These are phyloP conservation scores for Setophaga coronata DNA, from an alignment of 2,113 vertebrate genomes.

Conservation along the genomic window DNA sequence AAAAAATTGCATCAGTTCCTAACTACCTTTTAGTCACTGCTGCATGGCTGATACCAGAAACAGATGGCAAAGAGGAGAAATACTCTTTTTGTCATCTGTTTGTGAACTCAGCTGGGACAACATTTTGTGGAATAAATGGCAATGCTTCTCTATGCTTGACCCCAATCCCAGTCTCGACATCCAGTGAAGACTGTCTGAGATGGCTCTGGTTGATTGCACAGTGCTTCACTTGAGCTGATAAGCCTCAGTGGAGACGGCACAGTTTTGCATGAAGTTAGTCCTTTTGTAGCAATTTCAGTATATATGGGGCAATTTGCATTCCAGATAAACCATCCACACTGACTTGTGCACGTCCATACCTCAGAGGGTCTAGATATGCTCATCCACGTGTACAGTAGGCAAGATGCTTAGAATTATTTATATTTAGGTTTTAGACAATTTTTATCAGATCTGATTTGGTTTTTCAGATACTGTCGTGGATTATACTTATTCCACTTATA, in stretches of 20 bases:
- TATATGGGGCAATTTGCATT: not conserved
- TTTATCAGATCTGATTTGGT: not conserved
- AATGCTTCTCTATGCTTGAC: not conserved
- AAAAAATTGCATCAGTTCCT: slow-evolving; percentile 6
- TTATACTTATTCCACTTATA: not conserved
- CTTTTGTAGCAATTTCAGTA: not conserved
- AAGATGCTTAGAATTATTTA: not conserved
- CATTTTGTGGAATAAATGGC: not conserved
- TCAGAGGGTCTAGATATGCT: not conserved
- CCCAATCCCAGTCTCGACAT: not conserved
- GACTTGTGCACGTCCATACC: no score
- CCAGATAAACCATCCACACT: not conserved
- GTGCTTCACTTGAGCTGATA: not conserved
- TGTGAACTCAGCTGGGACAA: not conserved
- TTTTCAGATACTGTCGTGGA: not conserved
- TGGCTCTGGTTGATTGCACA: not conserved
- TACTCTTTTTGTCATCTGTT: not conserved
- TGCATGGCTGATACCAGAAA: not conserved
- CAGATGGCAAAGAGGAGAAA: not conserved
- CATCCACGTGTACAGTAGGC: not conserved
- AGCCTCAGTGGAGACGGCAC: not conserved
- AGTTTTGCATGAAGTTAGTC: not conserved
- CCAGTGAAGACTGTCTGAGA: not conserved
- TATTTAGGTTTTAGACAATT: not conserved
- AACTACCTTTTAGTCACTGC: not conserved